phyloP scores from a whole-genome alignment of 2,888 invertebrate genomes.

The Athripsodes cinereus region DNA sequence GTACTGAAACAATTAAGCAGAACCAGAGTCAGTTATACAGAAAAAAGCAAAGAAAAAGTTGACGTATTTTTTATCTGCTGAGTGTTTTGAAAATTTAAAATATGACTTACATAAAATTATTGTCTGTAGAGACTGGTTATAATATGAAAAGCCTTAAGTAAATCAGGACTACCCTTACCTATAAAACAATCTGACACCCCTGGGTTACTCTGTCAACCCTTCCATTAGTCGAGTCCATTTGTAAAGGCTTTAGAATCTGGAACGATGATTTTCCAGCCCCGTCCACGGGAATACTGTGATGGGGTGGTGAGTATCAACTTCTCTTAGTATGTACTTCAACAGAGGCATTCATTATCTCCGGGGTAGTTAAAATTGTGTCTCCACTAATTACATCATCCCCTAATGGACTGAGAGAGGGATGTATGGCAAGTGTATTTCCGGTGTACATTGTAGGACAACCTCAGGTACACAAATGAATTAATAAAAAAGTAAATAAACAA shows the following conservation, averaged over 20 bases:
- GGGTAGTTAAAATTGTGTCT: constrained; percentile 1
- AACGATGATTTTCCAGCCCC: neutral
- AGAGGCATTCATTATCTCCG: neutral
- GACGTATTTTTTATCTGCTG: no score
- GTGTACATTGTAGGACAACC: no score
- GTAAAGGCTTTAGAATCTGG: neutral
- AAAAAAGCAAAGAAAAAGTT: no score
- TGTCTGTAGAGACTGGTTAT: no score
- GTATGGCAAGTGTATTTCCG: no score
- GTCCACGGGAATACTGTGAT: no score
- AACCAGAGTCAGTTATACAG: no score
- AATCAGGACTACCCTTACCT: neutral
- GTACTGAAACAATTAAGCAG: no score
- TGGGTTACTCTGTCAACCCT: neutral
- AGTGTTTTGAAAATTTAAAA: no score
- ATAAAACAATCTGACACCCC: neutral
- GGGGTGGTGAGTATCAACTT: neutral
- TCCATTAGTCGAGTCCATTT: constrained; percentile 1
- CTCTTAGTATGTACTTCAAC: neutral
- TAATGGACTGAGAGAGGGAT: neutral
- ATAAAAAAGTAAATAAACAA: no score
- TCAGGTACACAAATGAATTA: no score
- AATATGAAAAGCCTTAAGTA: neutral
- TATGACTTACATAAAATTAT: no score
- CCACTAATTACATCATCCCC: constrained; percentile 1